These are phyloP conservation scores for Notechis scutatus DNA, from an alignment of 2,113 vertebrate genomes.

Conservation along the genomic window DNA sequence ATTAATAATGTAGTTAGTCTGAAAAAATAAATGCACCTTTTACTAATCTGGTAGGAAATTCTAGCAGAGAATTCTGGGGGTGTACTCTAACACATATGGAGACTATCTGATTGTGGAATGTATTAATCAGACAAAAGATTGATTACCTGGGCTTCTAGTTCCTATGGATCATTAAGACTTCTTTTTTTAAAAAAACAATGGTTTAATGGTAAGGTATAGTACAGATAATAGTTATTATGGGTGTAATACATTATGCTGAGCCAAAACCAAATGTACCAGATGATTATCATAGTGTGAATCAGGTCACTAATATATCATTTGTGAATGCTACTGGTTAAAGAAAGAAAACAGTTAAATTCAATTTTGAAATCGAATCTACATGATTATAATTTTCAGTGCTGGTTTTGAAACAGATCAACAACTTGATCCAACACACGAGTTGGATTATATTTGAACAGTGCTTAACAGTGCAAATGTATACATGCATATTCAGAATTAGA, in stretches of 20 bases:
- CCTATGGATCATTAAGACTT: not conserved
- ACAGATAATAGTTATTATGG: not conserved
- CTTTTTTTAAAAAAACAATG: not conserved
- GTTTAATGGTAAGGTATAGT: not conserved
- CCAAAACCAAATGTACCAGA: not conserved
- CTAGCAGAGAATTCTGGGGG: not conserved
- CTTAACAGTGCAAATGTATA: not conserved
- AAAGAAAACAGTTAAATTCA: not conserved
- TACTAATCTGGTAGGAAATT: not conserved
- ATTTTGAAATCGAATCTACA: not conserved
- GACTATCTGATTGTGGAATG: not conserved
- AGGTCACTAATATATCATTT: not conserved
- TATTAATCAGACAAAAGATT: not conserved
- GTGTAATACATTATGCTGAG: not conserved
- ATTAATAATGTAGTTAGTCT: constrained; percentile 52
- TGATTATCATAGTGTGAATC: not conserved
- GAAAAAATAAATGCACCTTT: constrained; percentile 41
- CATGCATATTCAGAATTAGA: not conserved
- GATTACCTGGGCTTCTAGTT: not conserved
- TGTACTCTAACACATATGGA: not conserved
- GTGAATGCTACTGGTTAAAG: not conserved
- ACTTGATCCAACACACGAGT: not conserved
- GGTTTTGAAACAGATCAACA: not conserved
- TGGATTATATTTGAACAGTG: not conserved
- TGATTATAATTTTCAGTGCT: not conserved